phyloP scores from a whole-genome alignment of 2,888 invertebrate genomes.

The Platycheirus rosarum region DNA sequence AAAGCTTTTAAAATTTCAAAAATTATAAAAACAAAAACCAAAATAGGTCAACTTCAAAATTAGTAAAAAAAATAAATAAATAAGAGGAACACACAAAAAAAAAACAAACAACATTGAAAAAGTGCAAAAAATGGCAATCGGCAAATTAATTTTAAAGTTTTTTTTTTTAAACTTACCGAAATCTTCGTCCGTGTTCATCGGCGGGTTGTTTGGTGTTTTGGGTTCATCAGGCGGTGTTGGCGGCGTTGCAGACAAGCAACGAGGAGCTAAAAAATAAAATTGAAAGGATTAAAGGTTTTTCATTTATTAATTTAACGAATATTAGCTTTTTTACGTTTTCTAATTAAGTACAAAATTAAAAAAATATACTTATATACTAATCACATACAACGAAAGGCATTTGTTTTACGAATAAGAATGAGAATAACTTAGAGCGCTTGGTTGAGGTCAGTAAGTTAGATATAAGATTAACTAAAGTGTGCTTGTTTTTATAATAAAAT shows the following conservation, averaged over 20 bases:
- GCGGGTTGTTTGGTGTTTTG: conserved; percentile 76
- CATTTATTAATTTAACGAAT: no score
- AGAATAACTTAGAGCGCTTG: no score
- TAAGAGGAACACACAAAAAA: conserved; percentile 76
- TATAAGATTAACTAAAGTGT: no score
- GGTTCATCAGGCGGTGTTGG: conserved; percentile 75
- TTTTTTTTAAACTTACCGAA: conserved; percentile 78
- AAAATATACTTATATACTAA: no score
- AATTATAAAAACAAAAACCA: conserved; percentile 69
- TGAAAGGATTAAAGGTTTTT: no score
- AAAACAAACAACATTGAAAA: conserved; percentile 72
- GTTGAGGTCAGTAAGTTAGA: no score
- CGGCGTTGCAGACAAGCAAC: conserved; percentile 77
- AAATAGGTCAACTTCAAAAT: conserved; percentile 37
- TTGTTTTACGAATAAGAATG: no score
- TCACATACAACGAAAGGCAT: no score
- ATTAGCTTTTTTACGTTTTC: no score
- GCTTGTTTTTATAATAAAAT: no score
- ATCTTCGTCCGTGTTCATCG: conserved; percentile 78
- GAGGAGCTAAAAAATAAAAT: conserved; percentile 75
- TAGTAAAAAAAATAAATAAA: conserved; percentile 75
- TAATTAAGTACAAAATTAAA: no score
- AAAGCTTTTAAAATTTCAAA: conserved; percentile 65
- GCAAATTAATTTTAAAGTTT: background rate
- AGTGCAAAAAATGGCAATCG: conserved; percentile 62